Conservation (phyloP, 2,888 invertebrate species). For the Anthophora plumipes region DNA sequence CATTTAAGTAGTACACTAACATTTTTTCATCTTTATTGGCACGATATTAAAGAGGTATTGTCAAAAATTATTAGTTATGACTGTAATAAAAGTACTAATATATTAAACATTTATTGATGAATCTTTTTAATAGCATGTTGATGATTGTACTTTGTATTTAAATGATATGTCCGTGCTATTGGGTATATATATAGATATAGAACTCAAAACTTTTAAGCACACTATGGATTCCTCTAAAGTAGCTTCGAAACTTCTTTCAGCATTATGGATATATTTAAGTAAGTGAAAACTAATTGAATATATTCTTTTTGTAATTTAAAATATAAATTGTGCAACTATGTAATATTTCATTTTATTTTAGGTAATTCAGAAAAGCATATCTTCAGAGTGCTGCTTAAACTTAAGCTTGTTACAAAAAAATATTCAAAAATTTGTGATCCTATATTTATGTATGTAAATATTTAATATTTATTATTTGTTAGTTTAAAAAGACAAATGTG, state of each 20-base stretch:
- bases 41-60: conserved; percentile 81
- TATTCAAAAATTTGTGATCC: conserved; percentile 75
- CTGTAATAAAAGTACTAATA: not conserved
- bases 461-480: conserved; percentile 7
- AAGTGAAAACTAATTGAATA: conserved; percentile 36
- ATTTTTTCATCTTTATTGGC: conserved; percentile 83
- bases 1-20: conserved; percentile 80
- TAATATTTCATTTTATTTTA: conserved; percentile 50
- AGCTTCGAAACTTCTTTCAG: conserved; percentile 74
- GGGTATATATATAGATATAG: conserved; percentile 82
- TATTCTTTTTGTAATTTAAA: not conserved
- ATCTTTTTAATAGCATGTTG: conserved; percentile 72
- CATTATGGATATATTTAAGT: conserved; percentile 80
- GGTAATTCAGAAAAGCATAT: conserved; percentile 81
- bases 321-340: not conserved
- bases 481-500: not conserved
- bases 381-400: conserved; percentile 78
- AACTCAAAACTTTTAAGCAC: conserved; percentile 77
- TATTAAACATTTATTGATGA: conserved; percentile 19
- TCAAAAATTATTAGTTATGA: conserved; percentile 17
- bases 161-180: conserved; percentile 83
- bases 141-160: conserved; percentile 80
- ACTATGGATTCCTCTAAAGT: conserved; percentile 66
- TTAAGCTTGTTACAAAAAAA: conserved; percentile 72
- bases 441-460: conserved; percentile 75